phyloP scores from a whole-genome alignment of 2,797 vertebrate species.

The Falco biarmicus region DNA sequence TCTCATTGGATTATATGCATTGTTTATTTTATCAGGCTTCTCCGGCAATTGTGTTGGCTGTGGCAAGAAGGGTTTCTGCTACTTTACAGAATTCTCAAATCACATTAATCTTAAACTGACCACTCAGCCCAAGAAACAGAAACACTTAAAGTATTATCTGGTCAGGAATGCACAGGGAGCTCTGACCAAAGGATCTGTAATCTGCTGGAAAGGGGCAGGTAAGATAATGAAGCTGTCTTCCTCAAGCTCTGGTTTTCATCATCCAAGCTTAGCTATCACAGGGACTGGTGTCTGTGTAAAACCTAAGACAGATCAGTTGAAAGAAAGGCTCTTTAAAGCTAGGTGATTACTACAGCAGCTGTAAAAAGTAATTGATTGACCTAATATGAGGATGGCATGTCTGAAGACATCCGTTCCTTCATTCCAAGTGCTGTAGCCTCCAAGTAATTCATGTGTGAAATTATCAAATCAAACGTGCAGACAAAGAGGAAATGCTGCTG shows the following conservation, averaged over 20 bases:
- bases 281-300: background rate
- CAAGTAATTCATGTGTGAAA: background rate
- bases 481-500: background rate
- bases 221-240: constrained; percentile 68
- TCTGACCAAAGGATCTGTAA: constrained; percentile 88
- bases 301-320: background rate
- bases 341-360: constrained; percentile 24
- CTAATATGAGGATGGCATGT: background rate
- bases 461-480: background rate
- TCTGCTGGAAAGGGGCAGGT: constrained; percentile 95
- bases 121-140: constrained; percentile 99
- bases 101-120: constrained; percentile 97
- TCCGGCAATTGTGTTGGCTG: constrained; percentile 96
- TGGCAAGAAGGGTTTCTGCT: constrained; percentile 96
- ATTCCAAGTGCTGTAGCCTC: background rate
- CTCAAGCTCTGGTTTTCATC: constrained; percentile 50
- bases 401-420: background rate
- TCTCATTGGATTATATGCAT: constrained; percentile 37
- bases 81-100: constrained; percentile 98
- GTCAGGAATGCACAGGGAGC: constrained; percentile 88
- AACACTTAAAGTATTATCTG: constrained; percentile 95
- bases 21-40: constrained; percentile 84
- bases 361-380: constrained; percentile 18
- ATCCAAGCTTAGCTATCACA: background rate
- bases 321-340: constrained; percentile 31